phyloP scores from a whole-genome alignment of 2,797 vertebrate species.

The Oreortyx pictus region DNA sequence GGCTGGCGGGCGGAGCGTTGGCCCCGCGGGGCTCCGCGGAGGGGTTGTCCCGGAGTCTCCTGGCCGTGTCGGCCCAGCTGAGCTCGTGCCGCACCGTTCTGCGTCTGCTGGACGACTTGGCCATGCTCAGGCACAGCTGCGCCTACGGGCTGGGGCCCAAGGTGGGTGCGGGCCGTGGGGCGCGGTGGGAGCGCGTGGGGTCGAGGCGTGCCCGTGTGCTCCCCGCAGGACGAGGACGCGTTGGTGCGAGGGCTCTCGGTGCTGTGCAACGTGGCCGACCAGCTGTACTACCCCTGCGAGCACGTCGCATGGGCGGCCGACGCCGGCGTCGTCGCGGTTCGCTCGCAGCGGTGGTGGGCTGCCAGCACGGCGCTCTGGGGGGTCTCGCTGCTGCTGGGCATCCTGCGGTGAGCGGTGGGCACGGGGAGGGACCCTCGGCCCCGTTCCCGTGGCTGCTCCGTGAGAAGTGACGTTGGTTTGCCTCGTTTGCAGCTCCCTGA shows the following conservation, averaged over 20 bases:
- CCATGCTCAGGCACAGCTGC: slow-evolving; percentile 87
- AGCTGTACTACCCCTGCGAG: slow-evolving; percentile 97
- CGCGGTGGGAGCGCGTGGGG: rapidly evolving
- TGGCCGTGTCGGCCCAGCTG: slow-evolving; percentile 88
- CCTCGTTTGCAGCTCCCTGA: slow-evolving; percentile 82
- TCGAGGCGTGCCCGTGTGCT: not conserved
- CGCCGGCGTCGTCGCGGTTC: slow-evolving; percentile 78
- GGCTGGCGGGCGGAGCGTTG: slow-evolving; percentile 88
- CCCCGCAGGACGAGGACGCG: slow-evolving; percentile 85
- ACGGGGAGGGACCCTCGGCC: rapidly evolving
- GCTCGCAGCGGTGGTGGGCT: slow-evolving; percentile 89
- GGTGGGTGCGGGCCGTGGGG: slow-evolving; percentile 68
- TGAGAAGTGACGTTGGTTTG: not conserved
- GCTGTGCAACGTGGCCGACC: slow-evolving; percentile 89
- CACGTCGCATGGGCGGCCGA: slow-evolving; percentile 96
- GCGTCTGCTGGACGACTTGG: slow-evolving; percentile 91
- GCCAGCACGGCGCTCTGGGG: slow-evolving; percentile 89
- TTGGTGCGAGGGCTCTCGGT: slow-evolving; percentile 88
- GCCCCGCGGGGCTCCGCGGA: slow-evolving; percentile 41
- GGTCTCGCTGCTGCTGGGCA: slow-evolving; percentile 86
- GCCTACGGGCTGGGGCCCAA: slow-evolving; percentile 87
- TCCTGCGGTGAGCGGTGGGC: slow-evolving; percentile 80
- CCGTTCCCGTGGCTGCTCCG: not conserved
- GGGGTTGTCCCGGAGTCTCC: slow-evolving; percentile 82
- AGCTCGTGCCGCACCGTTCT: slow-evolving; percentile 91